Conservation (phyloP, 1,140 invertebrate species). For the Monomorium pharaonis region DNA sequence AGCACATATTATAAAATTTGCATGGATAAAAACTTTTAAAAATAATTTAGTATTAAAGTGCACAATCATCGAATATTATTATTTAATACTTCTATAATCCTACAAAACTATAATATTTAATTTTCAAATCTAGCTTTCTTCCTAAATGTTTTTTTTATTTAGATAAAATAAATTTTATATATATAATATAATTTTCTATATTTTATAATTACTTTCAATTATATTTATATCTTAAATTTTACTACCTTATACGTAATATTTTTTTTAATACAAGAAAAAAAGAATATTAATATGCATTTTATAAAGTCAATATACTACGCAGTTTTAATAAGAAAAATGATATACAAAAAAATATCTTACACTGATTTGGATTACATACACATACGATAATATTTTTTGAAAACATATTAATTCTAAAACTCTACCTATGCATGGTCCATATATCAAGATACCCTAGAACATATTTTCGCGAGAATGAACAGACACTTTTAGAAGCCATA, state of each 20-base stretch:
- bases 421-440: neutral
- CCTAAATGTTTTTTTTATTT: neutral
- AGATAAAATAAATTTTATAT: slow-evolving; percentile 15
- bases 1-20: too few relatives aligned
- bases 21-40: neutral
- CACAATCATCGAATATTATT: neutral
- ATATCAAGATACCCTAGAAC: neutral
- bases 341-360: neutral
- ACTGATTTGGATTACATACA: neutral
- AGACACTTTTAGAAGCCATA: slow-evolving; percentile 46
- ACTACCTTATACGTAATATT: neutral
- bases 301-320: neutral
- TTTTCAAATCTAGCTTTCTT: neutral
- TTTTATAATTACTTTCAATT: neutral
- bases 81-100: neutral
- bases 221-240: neutral
- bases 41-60: neutral
- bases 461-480: slow-evolving; percentile 54
- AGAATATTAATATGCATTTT: neutral
- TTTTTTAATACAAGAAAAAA: neutral
- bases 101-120: neutral
- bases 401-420: slow-evolving; percentile 31
- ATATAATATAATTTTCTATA: neutral
- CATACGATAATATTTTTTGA: neutral
- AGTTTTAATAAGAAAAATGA: neutral